Evolutionary conservation across 2,797 vertebrate genomes (phyloP), one percentile per base, ranked within the genome.

Genomic region (Brotula barbata): DNA sequence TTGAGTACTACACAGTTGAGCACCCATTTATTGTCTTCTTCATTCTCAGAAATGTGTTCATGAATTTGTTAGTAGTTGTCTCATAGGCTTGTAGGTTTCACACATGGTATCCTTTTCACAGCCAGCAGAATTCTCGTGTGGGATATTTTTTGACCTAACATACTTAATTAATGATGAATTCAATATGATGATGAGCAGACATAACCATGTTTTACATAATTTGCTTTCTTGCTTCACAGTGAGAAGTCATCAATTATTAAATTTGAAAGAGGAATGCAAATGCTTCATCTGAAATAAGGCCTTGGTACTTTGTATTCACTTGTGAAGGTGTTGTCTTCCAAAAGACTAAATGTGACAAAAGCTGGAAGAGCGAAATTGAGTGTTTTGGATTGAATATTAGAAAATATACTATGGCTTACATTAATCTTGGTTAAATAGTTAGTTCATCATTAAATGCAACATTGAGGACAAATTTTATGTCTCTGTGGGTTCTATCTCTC

Each of bases 121-220:
- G 25, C 56, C 45, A 41, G 33, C 62, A 48, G 21, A 40, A 31
- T 61, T 28, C 12, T 66, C 46, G 44, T 2, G n/a, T 31, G 58
- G 19, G 37, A 49, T 14, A 58, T 68, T 36, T 71, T 17, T 45
- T 60, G 58, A 52, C 65, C 39, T 8, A 44, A 46, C 20, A 7
- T 15, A 11, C 19, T 91, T 17, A 85, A 87, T 84, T 86, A 91
- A 91, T 90, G 63, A 91, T 84, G 73, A 59, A 64, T 62, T 77
- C 36, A 37, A 49, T 62, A 77, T 62, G 67, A 63, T 84, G 71
- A 87, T 77, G 78, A 72, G 63, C 60, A 56, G 55, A 6, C 58
- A 42, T 68, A 55, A 55, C 57, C 42, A 1, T 83, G 78, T 86
- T 90, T 84, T 85, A 84, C 86, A 86, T 88, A 83, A 83, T 80